Evolutionary conservation across 2,888 invertebrate genomes (phyloP).

Genomic region (Ectobius pallidus): DNA sequence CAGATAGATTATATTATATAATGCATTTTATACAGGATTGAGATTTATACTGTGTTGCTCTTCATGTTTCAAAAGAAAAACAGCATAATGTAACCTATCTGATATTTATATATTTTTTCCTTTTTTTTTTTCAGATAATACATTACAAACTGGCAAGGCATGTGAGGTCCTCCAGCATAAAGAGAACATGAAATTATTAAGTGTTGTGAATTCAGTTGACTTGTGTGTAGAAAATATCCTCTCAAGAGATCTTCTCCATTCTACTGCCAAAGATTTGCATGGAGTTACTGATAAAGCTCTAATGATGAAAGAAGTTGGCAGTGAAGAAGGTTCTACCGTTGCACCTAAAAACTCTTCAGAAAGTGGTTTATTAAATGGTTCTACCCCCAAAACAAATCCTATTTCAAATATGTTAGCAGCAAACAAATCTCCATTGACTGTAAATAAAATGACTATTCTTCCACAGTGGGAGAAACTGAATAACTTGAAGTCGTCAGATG

Average conservation of each 20-base stretch:
- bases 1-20: too few species aligned
- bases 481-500: not conserved
- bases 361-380: too few species aligned
- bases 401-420: not conserved
- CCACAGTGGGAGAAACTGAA: constrained; percentile 10
- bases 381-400: not conserved
- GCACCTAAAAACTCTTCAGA: not conserved
- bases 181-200: constrained; percentile 23
- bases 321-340: not conserved
- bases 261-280: not conserved
- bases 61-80: too few species aligned
- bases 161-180: not conserved
- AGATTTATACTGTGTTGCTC: too few species aligned
- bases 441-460: constrained; percentile 8
- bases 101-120: not conserved
- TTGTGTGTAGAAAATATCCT: not conserved
- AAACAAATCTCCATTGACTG: not conserved
- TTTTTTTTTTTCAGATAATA: not conserved
- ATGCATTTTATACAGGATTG: too few species aligned
- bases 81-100: too few species aligned
- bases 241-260: not conserved
- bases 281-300: not conserved
- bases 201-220: not conserved
- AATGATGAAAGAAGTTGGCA: constrained; percentile 9
- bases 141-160: not conserved